These are phyloP conservation scores for Sebastes cheni DNA, from an alignment of 2,797 vertebrate genomes.

Conservation along the genomic window DNA sequence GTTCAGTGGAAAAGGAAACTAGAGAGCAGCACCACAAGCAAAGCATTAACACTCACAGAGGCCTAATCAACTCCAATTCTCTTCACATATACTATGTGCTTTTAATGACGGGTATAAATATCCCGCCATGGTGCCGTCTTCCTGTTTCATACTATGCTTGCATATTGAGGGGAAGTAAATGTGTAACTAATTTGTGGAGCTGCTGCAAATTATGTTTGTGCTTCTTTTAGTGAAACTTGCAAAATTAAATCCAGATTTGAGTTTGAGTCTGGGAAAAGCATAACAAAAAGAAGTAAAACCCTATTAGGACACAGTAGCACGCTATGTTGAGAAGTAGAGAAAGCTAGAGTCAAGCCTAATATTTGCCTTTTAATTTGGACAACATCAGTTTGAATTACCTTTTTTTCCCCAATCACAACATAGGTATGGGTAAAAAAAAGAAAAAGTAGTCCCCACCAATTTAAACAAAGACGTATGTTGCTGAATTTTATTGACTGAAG, in stretches of 20 bases:
- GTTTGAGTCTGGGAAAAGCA: constrained; percentile 11
- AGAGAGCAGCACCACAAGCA: background rate
- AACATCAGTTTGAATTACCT: background rate
- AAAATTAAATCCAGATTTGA: constrained; percentile 66
- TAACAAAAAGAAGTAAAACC: background rate
- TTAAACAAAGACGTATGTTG: constrained; percentile 64
- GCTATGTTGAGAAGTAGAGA: background rate
- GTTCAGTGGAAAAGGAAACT: constrained; percentile 38
- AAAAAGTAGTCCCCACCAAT: background rate
- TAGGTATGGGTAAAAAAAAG: background rate
- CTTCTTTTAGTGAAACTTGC: constrained; percentile 18
- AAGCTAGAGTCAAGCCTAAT: background rate
- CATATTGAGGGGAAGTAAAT: constrained; percentile 22
- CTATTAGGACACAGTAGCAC: constrained; percentile 6
- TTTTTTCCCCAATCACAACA: constrained; percentile 2
- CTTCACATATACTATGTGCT: constrained; percentile 16
- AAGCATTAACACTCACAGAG: constrained; percentile 41
- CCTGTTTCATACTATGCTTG: constrained; percentile 22
- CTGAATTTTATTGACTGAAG: constrained; percentile 61
- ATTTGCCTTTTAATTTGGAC: background rate
- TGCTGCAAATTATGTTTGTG: constrained; percentile 29
- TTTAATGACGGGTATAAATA: constrained; percentile 49
- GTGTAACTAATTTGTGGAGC: constrained; percentile 23
- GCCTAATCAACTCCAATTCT: constrained; percentile 45
- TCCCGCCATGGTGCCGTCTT: constrained; percentile 22